A percentile compares a stretch with the other conserved stretches of the same genome.
Conservation (phyloP, 2,113 vertebrate genomes). For the Cyanoderma ruficeps region DNA sequence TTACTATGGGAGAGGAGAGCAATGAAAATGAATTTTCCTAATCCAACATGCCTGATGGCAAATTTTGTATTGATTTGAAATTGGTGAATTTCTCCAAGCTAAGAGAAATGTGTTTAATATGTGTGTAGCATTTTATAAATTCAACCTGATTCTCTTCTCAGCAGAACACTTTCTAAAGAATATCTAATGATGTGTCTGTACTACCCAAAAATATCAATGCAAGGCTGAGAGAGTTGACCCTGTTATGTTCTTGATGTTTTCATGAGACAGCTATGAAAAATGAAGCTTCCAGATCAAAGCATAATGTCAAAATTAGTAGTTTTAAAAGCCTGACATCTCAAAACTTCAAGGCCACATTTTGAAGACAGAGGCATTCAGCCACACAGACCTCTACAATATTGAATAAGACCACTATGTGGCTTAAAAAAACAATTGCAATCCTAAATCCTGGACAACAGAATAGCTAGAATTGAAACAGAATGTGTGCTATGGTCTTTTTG, state of each 20-base stretch:
- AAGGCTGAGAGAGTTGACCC: neutral
- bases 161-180: neutral
- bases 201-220: neutral
- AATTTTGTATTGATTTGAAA: neutral
- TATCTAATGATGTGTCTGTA: neutral
- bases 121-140: neutral
- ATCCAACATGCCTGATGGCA: neutral
- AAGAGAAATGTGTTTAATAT: neutral
- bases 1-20: neutral
- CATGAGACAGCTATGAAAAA: neutral
- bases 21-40: neutral
- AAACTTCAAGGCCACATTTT: neutral
- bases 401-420: neutral
- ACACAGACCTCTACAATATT: neutral
- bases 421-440: neutral
- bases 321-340: neutral
- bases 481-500: neutral
- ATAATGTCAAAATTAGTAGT: neutral
- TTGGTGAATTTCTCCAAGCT: neutral
- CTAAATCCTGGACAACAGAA: neutral
- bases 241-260: neutral
- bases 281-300: neutral
- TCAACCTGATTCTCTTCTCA: neutral
- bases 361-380: neutral
- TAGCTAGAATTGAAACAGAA: neutral